These are phyloP conservation scores for Amphiprion percula DNA, from an alignment of 2,113 vertebrate genomes.

Conservation along the genomic window DNA sequence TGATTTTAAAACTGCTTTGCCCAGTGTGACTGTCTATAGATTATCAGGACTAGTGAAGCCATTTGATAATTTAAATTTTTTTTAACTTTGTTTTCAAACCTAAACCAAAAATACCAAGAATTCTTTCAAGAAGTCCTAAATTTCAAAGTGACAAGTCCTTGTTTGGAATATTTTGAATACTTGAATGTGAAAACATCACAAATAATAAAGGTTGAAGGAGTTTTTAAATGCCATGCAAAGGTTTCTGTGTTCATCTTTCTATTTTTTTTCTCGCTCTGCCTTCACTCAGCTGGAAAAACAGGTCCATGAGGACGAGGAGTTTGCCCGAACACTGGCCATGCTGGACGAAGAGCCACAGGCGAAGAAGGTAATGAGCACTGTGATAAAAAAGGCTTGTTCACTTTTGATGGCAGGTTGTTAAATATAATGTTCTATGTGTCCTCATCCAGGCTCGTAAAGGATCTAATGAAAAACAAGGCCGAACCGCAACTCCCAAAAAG, in stretches of 20 bases:
- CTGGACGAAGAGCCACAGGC: slow-evolving; percentile 89
- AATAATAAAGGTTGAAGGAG: too few relatives aligned
- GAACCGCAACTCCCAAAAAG: slow-evolving; percentile 62
- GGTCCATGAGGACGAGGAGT: slow-evolving; percentile 94
- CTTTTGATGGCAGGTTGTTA: neutral
- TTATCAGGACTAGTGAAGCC: too few relatives aligned
- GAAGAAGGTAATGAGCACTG: slow-evolving; percentile 87
- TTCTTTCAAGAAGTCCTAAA: too few relatives aligned
- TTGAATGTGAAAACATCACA: too few relatives aligned
- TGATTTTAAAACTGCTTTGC: too few relatives aligned
- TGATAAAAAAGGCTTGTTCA: neutral
- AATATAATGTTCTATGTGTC: neutral
- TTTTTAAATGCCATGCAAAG: too few relatives aligned
- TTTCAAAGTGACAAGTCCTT: too few relatives aligned
- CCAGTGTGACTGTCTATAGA: too few relatives aligned
- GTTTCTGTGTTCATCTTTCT: neutral
- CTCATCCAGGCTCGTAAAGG: slow-evolving; percentile 84
- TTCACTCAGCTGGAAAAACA: slow-evolving; percentile 90
- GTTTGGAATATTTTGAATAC: too few relatives aligned
- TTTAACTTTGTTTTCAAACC: too few relatives aligned
- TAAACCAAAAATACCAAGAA: too few relatives aligned
- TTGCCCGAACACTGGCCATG: slow-evolving; percentile 94
- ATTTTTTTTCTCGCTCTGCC: neutral
- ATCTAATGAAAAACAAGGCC: slow-evolving; percentile 73
- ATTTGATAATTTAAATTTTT: too few relatives aligned